These are phyloP conservation scores for Heterochromis multidens DNA, from an alignment of 2,113 vertebrate genomes.

Conservation along the genomic window DNA sequence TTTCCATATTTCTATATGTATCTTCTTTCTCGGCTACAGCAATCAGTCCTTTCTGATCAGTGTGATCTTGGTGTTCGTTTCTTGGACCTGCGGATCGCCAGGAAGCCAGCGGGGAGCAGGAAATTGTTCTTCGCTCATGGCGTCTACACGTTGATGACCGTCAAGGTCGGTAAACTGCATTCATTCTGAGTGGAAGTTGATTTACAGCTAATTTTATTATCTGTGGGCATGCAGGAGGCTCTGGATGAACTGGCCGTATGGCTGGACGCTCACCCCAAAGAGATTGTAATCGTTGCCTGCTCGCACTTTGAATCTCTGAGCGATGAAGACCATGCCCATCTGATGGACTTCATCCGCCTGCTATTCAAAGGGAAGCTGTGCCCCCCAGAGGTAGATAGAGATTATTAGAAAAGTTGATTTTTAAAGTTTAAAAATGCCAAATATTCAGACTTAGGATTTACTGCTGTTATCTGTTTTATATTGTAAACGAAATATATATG, in stretches of 20 bases:
- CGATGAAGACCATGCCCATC: slow-evolving; percentile 51
- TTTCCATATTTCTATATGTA: neutral
- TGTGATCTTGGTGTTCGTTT: slow-evolving; percentile 86
- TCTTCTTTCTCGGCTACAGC: slow-evolving; percentile 13
- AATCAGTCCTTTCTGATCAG: slow-evolving; percentile 68
- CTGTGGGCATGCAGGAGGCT: slow-evolving; percentile 58
- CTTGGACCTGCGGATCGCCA: slow-evolving; percentile 87
- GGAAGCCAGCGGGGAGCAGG: slow-evolving; percentile 57
- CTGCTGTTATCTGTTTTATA: too few relatives aligned
- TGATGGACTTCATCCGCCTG: slow-evolving; percentile 62
- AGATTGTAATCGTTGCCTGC: slow-evolving; percentile 70
- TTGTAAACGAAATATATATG: too few relatives aligned
- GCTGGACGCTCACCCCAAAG: slow-evolving; percentile 70
- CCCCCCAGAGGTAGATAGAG: slow-evolving; percentile 36
- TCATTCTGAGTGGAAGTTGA: neutral
- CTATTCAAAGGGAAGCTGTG: slow-evolving; percentile 71
- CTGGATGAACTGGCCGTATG: slow-evolving; percentile 63
- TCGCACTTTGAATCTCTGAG: slow-evolving; percentile 68
- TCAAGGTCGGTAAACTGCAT: slow-evolving; percentile 70
- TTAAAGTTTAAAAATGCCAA: neutral
- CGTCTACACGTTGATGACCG: slow-evolving; percentile 81
- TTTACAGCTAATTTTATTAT: neutral
- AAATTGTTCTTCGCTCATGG: slow-evolving; percentile 85
- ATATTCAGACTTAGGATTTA: too few relatives aligned
- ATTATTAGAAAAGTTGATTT: neutral